Evolutionary conservation across 2,888 invertebrate species (phyloP).

Genomic region (Drosophila pseudotakahashii): DNA sequence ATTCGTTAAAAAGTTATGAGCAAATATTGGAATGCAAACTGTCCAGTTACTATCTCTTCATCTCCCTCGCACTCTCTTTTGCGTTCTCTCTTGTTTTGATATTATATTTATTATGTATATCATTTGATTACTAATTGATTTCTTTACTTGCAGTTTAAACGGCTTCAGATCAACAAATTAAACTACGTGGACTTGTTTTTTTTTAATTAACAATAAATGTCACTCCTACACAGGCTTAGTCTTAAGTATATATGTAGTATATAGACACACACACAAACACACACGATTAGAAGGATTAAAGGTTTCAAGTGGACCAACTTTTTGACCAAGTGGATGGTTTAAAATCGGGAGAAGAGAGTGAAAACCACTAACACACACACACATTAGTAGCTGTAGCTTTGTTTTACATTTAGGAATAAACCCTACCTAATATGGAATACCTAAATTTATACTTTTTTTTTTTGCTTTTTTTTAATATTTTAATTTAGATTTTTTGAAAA

Average conservation of each 20-base stretch:
- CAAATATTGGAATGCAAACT: too few relatives aligned
- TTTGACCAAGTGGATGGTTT: slow-evolving; percentile 13
- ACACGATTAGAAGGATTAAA: slow-evolving; percentile 6
- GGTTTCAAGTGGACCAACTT: slow-evolving; percentile 38
- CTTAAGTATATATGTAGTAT: slow-evolving; percentile 43
- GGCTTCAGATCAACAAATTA: slow-evolving; percentile 49
- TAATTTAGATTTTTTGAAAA: slow-evolving; percentile 59
- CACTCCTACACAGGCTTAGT: slow-evolving; percentile 55
- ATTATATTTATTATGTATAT: neutral
- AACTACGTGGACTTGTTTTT: slow-evolving; percentile 43
- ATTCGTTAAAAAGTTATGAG: too few relatives aligned
- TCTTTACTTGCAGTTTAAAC: slow-evolving; percentile 53
- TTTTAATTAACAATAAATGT: slow-evolving; percentile 37
- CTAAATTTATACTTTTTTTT: slow-evolving; percentile 8
- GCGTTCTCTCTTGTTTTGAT: neutral
- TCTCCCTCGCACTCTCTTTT: too few relatives aligned
- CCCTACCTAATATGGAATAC: slow-evolving; percentile 16
- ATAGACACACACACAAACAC: slow-evolving; percentile 14
- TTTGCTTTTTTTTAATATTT: slow-evolving; percentile 48
- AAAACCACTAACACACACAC: slow-evolving; percentile 1
- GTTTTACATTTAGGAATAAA: neutral
- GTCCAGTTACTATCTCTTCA: too few relatives aligned
- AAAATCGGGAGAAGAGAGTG: neutral
- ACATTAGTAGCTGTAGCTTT: slow-evolving; percentile 5
- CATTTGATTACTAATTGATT: neutral